Conservation (phyloP, 2,113 vertebrate species). For the Takifugu flavidus region DNA sequence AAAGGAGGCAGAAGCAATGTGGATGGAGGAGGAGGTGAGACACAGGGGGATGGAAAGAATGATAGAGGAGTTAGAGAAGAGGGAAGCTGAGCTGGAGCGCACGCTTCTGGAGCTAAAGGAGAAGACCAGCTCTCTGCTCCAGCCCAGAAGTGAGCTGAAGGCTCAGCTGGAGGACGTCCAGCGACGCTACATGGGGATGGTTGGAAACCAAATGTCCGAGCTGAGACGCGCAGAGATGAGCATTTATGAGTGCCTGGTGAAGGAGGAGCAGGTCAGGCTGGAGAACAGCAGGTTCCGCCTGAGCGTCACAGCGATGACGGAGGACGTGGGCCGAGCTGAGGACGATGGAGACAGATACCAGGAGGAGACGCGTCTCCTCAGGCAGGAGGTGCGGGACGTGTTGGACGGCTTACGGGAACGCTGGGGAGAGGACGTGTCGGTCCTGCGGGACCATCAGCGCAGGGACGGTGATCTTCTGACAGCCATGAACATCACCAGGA, state of each 20-base stretch:
- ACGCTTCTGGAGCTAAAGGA: conserved; percentile 28
- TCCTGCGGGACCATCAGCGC: conserved; percentile 10
- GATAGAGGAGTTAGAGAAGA: conserved; percentile 18
- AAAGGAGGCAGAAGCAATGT: conserved; percentile 43
- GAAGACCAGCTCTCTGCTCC: conserved; percentile 28
- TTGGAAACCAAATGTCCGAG: conserved; percentile 34
- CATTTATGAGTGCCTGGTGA: conserved; percentile 44
- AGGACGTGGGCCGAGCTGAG: neutral
- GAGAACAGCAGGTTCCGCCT: conserved; percentile 68
- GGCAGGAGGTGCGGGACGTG: neutral
- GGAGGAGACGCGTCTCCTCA: conserved; percentile 9
- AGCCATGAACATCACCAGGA: neutral
- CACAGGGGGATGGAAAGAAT: conserved; percentile 23
- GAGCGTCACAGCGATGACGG: conserved; percentile 26
- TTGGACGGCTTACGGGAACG: conserved; percentile 21
- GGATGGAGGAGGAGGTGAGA: conserved; percentile 17
- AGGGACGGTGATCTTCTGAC: neutral
- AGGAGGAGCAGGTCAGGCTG: conserved; percentile 51
- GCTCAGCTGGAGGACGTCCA: conserved; percentile 28
- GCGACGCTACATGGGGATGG: conserved; percentile 3
- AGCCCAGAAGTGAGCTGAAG: conserved; percentile 47
- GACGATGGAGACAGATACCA: conserved; percentile 4
- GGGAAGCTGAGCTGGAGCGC: conserved; percentile 30
- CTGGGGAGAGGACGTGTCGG: conserved; percentile 15
- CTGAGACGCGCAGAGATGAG: conserved; percentile 48